Evolutionary conservation across 2,113 vertebrate genomes (phyloP).

Genomic region (Rhombomys opimus): DNA sequence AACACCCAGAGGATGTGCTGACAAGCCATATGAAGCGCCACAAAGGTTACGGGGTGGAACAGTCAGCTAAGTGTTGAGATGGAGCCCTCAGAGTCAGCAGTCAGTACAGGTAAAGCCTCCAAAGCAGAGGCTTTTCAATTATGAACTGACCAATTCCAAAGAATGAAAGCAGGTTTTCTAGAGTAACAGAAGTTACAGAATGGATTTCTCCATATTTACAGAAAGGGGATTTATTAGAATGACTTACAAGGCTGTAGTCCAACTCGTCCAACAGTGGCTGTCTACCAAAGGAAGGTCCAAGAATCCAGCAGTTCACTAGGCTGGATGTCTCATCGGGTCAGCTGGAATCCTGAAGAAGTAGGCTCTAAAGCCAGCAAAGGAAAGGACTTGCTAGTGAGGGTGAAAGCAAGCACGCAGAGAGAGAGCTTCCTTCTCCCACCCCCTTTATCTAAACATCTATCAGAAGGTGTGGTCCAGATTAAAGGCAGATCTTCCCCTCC

Average conservation of each 20-base stretch:
- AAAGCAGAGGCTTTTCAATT: background rate
- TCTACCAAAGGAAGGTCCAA: background rate
- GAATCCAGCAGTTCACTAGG: background rate
- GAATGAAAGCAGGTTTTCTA: background rate
- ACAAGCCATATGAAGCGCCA: background rate
- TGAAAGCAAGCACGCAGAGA: background rate
- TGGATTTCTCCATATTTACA: background rate
- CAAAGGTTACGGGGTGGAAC: background rate
- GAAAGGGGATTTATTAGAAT: background rate
- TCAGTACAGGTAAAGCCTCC: background rate
- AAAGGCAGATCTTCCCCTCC: background rate
- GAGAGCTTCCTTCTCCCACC: background rate
- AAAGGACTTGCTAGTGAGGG: too few species aligned
- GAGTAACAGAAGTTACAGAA: background rate
- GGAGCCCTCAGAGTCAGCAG: background rate
- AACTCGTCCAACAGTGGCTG: background rate
- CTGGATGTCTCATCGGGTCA: background rate
- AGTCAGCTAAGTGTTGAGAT: background rate
- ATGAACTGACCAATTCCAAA: background rate
- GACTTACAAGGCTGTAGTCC: background rate
- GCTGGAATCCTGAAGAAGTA: background rate
- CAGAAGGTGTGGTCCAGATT: background rate
- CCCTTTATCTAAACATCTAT: background rate
- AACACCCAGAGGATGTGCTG: background rate
- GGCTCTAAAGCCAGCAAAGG: background rate